Base-by-base conservation (phyloP, 2,888 invertebrate genomes). In the Orthonychiurus folsomi region DNA sequence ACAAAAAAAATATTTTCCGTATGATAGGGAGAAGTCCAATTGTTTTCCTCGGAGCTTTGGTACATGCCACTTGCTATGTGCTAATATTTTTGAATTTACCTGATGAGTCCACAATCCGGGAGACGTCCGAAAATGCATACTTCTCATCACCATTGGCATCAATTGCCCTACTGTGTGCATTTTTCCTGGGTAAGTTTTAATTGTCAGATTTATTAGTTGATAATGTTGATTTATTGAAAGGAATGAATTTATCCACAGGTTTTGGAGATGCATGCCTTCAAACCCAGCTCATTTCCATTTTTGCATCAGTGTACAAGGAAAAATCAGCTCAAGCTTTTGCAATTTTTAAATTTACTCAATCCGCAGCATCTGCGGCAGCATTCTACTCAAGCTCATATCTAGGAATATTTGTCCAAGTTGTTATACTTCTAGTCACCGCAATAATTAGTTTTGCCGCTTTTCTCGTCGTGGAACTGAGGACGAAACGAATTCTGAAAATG, bases 241-340 rank as follows among this genome's bases (percentile, higher is more conserved):
- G 26, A 55, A 47, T n/a, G n/a, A 50, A 23, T 47, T 47, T 21
- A 37, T 24, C 25, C n/a, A 21, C 52, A 68, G 70, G 70, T 0
- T 88, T 99, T 73, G 97, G 94, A 0, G 97, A 99, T 77, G 91
- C 94, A n/a, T 94, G 95, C 77, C 95, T 87, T 80, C 96, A 97
- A 75, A 97, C 97, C 0, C 92, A 95, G 79, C 86, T 96, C 50
- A 96, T 93, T 76, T 89, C 96, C 0, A 85, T 95, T 67, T 79
- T 99, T 50, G 96, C 95, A 1, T 86, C 87, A 9, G 84, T 92
- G 59, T 97, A 89, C 76, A 82, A 89, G 0, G 86, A 89, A 63
- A 88, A 93, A 73, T 93, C 93, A 72, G 91, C 95, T 0, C 88
- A 95, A 15, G 97, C 97, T 0, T 99, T 99, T 79, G 96, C 97